Evolutionary conservation across 2,113 vertebrate genomes (phyloP).

Genomic region (Elachura formosa): DNA sequence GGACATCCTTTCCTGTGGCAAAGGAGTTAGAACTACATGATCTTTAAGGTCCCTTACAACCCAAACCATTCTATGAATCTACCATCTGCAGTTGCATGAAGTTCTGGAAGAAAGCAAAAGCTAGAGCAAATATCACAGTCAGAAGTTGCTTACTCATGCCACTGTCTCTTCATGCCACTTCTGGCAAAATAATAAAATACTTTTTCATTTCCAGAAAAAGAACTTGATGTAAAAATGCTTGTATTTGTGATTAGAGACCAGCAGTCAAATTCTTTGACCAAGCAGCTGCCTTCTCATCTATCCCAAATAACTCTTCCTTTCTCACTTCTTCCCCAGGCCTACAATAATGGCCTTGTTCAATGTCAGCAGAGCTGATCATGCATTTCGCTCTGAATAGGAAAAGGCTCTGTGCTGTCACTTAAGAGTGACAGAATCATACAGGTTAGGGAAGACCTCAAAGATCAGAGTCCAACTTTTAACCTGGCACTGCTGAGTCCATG

Average conservation of each 20-base stretch:
- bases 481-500: not conserved
- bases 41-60: not conserved
- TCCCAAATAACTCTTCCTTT: not conserved
- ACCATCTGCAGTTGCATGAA: not conserved
- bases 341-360: not conserved
- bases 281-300: not conserved
- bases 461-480: not conserved
- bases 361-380: not conserved
- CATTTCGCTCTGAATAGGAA: not conserved
- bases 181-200: not conserved
- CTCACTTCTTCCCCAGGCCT: not conserved
- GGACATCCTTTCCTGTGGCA: accelerated
- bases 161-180: not conserved
- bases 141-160: not conserved
- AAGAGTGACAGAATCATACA: not conserved
- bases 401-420: not conserved
- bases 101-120: not conserved
- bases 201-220: not conserved
- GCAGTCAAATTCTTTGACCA: not conserved
- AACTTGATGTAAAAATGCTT: not conserved
- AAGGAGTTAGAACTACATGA: not conserved
- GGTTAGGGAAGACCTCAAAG: not conserved
- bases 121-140: not conserved
- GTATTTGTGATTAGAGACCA: not conserved
- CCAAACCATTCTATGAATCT: not conserved